A percentile compares a stretch with the other conserved stretches of the same genome.
Conservation (phyloP, 2,888 invertebrate genomes). For the Drosophila buzzatii region DNA sequence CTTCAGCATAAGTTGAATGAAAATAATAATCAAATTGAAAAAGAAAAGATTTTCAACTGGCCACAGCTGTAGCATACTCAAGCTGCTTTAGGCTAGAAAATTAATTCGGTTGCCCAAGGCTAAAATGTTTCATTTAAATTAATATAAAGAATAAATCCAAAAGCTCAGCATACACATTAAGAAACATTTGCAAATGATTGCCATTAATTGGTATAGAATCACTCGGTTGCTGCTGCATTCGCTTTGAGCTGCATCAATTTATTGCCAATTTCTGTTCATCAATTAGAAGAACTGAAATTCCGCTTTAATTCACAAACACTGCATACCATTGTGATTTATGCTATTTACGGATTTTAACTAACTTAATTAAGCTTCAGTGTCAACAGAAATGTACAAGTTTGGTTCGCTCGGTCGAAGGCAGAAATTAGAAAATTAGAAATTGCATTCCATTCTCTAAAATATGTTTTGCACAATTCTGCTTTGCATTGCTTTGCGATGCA, state of each 20-base stretch:
- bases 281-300: conserved; percentile 1
- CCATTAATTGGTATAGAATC: not conserved
- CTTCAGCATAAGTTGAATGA: no score
- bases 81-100: no score
- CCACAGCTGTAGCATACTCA: no score
- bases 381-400: conserved; percentile 1
- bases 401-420: not conserved
- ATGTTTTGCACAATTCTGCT: conserved; percentile 9
- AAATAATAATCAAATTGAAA: no score
- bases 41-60: no score
- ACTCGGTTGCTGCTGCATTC: not conserved
- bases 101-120: no score
- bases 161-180: not conserved
- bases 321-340: not conserved
- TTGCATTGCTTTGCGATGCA: conserved; percentile 23
- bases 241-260: not conserved
- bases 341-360: not conserved
- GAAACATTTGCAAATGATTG: not conserved
- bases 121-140: no score
- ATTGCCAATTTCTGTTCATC: not conserved
- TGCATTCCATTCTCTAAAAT: conserved; percentile 4
- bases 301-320: not conserved
- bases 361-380: conserved; percentile 8
- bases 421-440: not conserved
- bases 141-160: no score